These are phyloP conservation scores for Prionchulus punctatus DNA, from an alignment of 2,888 invertebrate species.

Conservation along the genomic window DNA sequence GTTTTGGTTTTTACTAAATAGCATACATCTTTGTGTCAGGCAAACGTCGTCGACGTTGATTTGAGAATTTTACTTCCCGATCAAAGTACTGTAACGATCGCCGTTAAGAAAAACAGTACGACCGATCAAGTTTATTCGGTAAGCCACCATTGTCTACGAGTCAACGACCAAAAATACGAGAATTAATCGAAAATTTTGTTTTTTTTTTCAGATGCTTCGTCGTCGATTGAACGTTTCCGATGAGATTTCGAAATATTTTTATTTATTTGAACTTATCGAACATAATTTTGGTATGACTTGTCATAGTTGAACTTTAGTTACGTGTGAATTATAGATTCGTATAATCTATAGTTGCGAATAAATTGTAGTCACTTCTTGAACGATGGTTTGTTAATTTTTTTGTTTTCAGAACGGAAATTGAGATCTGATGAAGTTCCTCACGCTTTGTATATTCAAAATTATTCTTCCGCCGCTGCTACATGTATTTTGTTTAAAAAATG, in stretches of 20 bases:
- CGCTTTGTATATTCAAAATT: slow-evolving; percentile 94
- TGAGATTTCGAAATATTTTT: slow-evolving; percentile 71
- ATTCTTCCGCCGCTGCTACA: slow-evolving; percentile 87
- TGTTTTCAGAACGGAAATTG: slow-evolving; percentile 69
- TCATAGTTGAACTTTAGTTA: no score
- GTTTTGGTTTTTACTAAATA: background rate
- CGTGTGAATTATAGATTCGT: no score
- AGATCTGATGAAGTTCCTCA: slow-evolving; percentile 87
- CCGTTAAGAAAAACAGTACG: slow-evolving; percentile 67
- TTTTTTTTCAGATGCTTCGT: slow-evolving; percentile 48
- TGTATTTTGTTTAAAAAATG: slow-evolving; percentile 57
- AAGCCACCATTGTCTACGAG: no score
- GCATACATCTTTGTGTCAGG: slow-evolving; percentile 20
- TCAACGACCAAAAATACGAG: no score
- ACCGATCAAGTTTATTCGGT: slow-evolving; percentile 68
- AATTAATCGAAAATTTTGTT: slow-evolving; percentile 9
- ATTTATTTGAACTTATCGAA: slow-evolving; percentile 89
- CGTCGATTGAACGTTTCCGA: slow-evolving; percentile 64
- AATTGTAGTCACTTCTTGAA: no score
- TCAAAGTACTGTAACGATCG: slow-evolving; percentile 68
- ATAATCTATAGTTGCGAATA: no score
- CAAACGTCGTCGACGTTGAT: slow-evolving; percentile 43
- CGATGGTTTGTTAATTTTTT: slow-evolving; percentile 15
- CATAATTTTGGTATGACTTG: slow-evolving; percentile 69
- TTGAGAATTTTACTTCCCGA: slow-evolving; percentile 68